These are phyloP conservation scores for Synergus laeviventris DNA, from an alignment of 2,888 invertebrate species.

Conservation along the genomic window DNA sequence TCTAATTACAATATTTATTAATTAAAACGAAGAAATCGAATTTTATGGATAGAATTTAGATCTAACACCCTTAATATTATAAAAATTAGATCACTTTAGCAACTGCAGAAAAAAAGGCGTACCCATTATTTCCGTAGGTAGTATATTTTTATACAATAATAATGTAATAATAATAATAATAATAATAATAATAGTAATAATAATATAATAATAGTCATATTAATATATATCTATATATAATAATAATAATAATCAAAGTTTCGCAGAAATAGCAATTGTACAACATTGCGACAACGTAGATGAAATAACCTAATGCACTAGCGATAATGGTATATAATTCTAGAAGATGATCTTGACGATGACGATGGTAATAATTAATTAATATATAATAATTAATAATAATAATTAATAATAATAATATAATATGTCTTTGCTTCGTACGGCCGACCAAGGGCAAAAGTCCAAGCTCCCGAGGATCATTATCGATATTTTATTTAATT, in stretches of 20 bases:
- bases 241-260: slow-evolving; percentile 49
- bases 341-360: slow-evolving; percentile 45
- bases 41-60: too few relatives aligned
- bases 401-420: slow-evolving; percentile 62
- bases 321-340: slow-evolving; percentile 42
- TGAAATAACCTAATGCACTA: slow-evolving; percentile 44
- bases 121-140: too few relatives aligned
- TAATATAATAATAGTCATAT: slow-evolving; percentile 36
- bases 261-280: slow-evolving; percentile 49
- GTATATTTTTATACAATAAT: slow-evolving; percentile 50
- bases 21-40: too few relatives aligned
- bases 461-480: slow-evolving; percentile 48
- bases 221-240: slow-evolving; percentile 39
- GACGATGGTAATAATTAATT: slow-evolving; percentile 38
- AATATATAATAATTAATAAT: slow-evolving; percentile 56
- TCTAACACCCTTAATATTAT: too few relatives aligned
- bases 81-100: too few relatives aligned
- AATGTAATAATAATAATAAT: slow-evolving; percentile 37
- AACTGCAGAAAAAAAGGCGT: too few relatives aligned
- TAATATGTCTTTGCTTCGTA: slow-evolving; percentile 67
- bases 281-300: slow-evolving; percentile 44
- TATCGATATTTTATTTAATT: slow-evolving; percentile 24
- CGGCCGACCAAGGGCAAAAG: slow-evolving; percentile 61
- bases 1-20: too few relatives aligned
- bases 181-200: slow-evolving; percentile 34